Percentiles rank a stretch among this genome's conserved stretches.
These are phyloP conservation scores for Caenorhabditis panamensis DNA, from an alignment of 2,888 invertebrate species.

Conservation along the genomic window DNA sequence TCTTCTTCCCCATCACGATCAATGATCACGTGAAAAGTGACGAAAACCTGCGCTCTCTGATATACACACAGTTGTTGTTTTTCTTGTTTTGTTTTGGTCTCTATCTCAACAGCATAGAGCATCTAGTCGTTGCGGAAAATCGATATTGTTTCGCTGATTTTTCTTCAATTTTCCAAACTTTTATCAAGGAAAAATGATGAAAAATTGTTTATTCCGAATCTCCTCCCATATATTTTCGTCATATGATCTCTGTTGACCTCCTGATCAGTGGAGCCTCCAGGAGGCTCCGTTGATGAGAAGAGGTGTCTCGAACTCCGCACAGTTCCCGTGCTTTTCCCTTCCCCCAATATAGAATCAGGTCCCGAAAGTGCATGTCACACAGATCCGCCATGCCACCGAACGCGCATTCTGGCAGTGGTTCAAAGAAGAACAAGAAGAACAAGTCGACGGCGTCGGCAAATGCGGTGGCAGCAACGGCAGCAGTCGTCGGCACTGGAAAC, in stretches of 20 bases:
- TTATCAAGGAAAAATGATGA: not conserved
- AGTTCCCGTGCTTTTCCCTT: not conserved
- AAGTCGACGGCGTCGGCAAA: slow-evolving; percentile 28
- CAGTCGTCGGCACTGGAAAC: slow-evolving; percentile 1
- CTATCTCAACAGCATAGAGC: not conserved
- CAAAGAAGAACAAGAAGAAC: slow-evolving; percentile 66
- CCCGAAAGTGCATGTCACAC: slow-evolving; percentile 25
- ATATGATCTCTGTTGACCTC: too few species aligned
- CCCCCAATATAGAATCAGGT: not conserved
- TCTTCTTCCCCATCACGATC: not conserved
- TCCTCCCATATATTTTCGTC: too few species aligned
- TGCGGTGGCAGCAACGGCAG: not conserved
- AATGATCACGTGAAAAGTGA: slow-evolving; percentile 17
- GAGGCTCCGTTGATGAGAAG: too few species aligned
- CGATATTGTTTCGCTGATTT: not conserved
- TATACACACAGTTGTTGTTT: slow-evolving; percentile 3
- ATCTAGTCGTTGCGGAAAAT: not conserved
- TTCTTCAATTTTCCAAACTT: not conserved
- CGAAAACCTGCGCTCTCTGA: not conserved
- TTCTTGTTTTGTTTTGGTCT: slow-evolving; percentile 10
- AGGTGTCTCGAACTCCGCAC: too few species aligned
- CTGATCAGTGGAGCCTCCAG: too few species aligned
- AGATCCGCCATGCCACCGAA: slow-evolving; percentile 65
- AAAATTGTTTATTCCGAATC: not conserved
- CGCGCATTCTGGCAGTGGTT: slow-evolving; percentile 45